Evolutionary conservation across 2,797 vertebrate species (phyloP), one percentile per base, ranked within the genome.

Genomic region (Adelosebastes latens): DNA sequence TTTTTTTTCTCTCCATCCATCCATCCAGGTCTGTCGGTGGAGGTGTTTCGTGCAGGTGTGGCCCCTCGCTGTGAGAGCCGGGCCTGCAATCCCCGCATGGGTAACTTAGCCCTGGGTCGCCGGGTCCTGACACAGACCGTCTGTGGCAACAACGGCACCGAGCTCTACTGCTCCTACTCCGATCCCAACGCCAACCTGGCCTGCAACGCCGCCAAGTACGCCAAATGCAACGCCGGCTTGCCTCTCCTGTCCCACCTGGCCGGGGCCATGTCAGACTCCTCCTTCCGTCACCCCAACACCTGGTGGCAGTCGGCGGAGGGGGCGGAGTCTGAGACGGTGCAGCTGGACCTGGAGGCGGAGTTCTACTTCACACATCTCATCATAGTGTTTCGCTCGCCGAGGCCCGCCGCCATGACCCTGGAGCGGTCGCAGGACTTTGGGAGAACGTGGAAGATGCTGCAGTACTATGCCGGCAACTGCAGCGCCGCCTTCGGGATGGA

Each of bases 341-440:
- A 96, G 89, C 92, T 99, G 89, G 96, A 99, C 92, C 93, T 99
- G 90, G 99, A 99, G 94, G 92, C 96, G 0, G 89, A 97, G 88
- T 99, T 99, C 95, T 99, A 97, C 94, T 97, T 99, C 93, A 99
- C 98, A 2, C 99, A 99, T 81, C 93, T 99, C 84, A 99, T 99
- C 56, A 68, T 98, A 71, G 97, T 99, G 89, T 99, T 99, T 88
- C 97, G 96, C 88, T 99, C 99, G 0, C 95, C 97, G 29, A 93
- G 98, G 88, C 99, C 99, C 0, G 96, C 97, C 0, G 97, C 97
- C 87, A 99, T 99, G 98, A 94, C 96, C 59, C 93, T 99, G 92
- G 99, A 99, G 89, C 94, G 97, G 69, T 99, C 99, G 2, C 97
- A 96, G 94, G 97, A 99, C 94, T 98, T 98, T 1, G 98, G 98